phyloP scores from a whole-genome alignment of 2,797 vertebrate genomes.

The Crax fasciolata region DNA sequence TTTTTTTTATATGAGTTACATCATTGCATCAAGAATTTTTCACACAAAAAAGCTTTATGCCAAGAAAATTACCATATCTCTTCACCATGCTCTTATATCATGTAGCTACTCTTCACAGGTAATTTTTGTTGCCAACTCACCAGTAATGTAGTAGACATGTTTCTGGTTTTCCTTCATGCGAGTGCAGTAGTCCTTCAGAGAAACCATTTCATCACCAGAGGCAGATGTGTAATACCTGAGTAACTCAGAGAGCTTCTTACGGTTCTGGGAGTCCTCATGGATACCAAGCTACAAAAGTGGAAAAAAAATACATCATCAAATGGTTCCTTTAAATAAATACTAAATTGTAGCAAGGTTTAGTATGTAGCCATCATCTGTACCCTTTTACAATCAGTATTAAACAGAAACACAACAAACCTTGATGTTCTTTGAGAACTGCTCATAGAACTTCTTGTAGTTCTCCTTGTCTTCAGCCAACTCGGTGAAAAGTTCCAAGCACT shows the following conservation, averaged over 20 bases:
- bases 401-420: conserved; percentile 82
- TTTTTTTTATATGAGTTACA: no score
- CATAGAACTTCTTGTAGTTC: conserved; percentile 94
- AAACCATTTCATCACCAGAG: conserved; percentile 94
- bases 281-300: conserved; percentile 86
- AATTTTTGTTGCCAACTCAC: conserved; percentile 42
- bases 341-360: rapidly evolving
- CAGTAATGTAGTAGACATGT: conserved; percentile 93
- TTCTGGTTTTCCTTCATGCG: conserved; percentile 97
- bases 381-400: rapidly evolving
- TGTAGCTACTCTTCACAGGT: rapidly evolving
- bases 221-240: conserved; percentile 93
- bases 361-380: rapidly evolving
- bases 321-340: rapidly evolving
- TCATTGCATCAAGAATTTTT: no score
- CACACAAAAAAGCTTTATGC: not conserved
- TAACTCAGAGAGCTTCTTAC: conserved; percentile 92
- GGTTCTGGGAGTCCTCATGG: conserved; percentile 93
- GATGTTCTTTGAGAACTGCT: conserved; percentile 95
- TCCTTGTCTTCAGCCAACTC: conserved; percentile 94
- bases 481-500: conserved; percentile 94
- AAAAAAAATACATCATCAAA: rapidly evolving
- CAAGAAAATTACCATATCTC: rapidly evolving
- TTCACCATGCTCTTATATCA: rapidly evolving
- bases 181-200: conserved; percentile 93